phyloP scores from a whole-genome alignment of 2,113 vertebrate species.

The Actenoides lindsayi region DNA sequence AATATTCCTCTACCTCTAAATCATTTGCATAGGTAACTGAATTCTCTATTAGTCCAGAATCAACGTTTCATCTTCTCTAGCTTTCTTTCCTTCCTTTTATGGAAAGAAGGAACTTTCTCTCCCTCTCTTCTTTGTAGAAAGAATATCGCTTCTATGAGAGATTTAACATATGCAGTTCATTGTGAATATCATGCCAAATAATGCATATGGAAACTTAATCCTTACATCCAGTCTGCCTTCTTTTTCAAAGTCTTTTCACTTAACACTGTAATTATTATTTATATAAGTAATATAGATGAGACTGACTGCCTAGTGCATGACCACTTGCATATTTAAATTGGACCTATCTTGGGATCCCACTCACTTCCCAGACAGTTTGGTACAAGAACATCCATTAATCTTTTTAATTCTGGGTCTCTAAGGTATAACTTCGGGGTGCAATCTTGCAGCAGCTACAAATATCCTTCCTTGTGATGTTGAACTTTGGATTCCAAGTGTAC shows the following conservation, averaged over 20 bases:
- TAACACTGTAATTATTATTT: conserved; percentile 25
- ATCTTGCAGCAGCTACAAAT: not conserved
- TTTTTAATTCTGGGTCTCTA: not conserved
- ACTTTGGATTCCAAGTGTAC: not conserved
- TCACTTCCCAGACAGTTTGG: conserved; percentile 13
- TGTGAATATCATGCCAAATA: conserved; percentile 6
- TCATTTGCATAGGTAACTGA: conserved; percentile 16
- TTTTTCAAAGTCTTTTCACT: conserved; percentile 5
- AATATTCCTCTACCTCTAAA: conserved; percentile 11
- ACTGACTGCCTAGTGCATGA: not conserved
- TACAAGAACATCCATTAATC: not conserved
- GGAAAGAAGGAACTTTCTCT: not conserved
- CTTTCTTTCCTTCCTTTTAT: conserved; percentile 36
- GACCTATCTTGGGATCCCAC: not conserved
- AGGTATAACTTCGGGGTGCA: not conserved
- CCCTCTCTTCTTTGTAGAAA: not conserved
- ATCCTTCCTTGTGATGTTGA: not conserved
- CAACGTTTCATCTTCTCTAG: not conserved
- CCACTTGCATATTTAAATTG: conserved; percentile 31
- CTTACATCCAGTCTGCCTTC: conserved; percentile 6
- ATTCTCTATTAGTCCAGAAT: conserved; percentile 16
- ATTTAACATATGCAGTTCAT: not conserved
- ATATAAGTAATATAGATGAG: not conserved
- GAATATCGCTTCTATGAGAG: not conserved
- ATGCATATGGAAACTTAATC: conserved; percentile 23